phyloP scores from a whole-genome alignment of 2,113 vertebrate species.

The Carassius carassius region DNA sequence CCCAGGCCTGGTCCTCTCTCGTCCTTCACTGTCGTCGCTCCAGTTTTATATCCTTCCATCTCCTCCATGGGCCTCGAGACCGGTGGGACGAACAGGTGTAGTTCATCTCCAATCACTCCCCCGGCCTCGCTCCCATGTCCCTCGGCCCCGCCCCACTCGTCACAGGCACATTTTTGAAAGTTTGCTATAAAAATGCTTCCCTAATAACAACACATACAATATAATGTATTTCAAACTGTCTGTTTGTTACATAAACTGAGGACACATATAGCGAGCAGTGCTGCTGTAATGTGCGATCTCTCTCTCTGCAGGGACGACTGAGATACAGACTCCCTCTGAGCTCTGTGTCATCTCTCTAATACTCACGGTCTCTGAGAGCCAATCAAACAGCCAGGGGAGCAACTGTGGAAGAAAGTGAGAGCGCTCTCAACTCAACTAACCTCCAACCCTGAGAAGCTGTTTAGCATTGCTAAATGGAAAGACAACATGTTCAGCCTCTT shows the following conservation, averaged over 20 bases:
- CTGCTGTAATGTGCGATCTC: conserved; percentile 41
- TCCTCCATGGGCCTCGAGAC: too few species aligned
- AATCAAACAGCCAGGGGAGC: background rate
- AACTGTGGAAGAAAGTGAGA: background rate
- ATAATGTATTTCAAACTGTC: background rate
- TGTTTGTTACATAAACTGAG: background rate
- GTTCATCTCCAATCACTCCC: too few species aligned
- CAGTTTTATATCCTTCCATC: too few species aligned
- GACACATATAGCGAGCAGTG: conserved; percentile 24
- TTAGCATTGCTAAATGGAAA: conserved; percentile 35
- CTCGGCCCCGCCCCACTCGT: too few species aligned
- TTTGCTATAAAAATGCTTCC: background rate
- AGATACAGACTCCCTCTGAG: background rate
- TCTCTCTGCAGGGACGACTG: conserved; percentile 23
- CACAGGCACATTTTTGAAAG: background rate
- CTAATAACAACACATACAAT: background rate
- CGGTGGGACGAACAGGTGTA: too few species aligned
- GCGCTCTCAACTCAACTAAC: background rate
- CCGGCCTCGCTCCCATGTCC: too few species aligned
- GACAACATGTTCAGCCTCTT: conserved; percentile 22
- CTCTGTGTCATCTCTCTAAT: conserved; percentile 21
- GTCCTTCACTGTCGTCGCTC: too few species aligned
- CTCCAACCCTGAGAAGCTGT: background rate
- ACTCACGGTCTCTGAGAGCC: background rate
- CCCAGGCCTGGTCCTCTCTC: too few species aligned